phyloP scores from a whole-genome alignment of 2,888 invertebrate species.

The Charanyca ferruginea region DNA sequence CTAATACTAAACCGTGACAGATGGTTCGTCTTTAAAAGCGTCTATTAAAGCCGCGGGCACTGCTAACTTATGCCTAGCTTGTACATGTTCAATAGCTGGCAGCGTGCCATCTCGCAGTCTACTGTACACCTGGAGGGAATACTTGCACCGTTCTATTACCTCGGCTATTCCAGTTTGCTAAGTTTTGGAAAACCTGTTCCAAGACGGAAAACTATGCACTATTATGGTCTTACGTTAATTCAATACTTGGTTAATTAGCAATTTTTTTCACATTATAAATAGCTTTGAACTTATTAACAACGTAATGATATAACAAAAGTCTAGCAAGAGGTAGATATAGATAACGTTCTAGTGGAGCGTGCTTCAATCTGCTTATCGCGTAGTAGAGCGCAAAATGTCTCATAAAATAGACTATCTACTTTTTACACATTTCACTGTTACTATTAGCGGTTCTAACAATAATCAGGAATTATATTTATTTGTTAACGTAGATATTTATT shows the following conservation, averaged over 20 bases:
- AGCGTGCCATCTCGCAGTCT: constrained; percentile 32
- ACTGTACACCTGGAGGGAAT: constrained; percentile 13
- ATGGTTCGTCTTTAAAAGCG: constrained; percentile 22
- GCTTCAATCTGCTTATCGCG: constrained; percentile 9
- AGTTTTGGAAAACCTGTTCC: constrained; percentile 10
- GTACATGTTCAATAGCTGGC: constrained; percentile 42
- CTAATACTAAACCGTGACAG: constrained; percentile 28
- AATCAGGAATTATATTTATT: background rate
- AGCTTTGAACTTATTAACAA: background rate
- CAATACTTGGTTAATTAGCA: background rate
- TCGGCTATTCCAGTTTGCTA: background rate
- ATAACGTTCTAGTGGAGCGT: background rate
- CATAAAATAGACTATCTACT: background rate
- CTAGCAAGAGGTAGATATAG: too few species aligned
- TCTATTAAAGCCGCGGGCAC: constrained; percentile 16
- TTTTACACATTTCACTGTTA: background rate
- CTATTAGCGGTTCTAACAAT: background rate
- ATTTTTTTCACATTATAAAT: background rate
- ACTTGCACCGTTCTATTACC: constrained; percentile 23
- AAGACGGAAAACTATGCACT: background rate
- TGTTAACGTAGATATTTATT: background rate
- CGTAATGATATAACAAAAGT: background rate
- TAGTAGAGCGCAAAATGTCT: background rate
- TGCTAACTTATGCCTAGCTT: constrained; percentile 28
- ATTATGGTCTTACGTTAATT: background rate